Evolutionary conservation across 2,888 invertebrate species (phyloP).

Genomic region (Cantharis flavilabris): DNA sequence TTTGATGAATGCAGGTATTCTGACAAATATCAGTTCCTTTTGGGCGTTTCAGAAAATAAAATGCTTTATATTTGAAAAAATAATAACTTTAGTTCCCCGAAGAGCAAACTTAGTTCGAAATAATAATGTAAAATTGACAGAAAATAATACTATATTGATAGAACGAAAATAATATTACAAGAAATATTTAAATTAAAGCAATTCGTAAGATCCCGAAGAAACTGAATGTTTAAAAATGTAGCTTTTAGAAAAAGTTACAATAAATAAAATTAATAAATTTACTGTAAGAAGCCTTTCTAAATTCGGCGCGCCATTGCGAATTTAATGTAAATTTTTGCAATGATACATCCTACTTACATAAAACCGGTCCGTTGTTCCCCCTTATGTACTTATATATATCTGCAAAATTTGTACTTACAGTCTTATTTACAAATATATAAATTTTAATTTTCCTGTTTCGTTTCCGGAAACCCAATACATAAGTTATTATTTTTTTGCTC

Average conservation of each 20-base stretch:
- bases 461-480: neutral
- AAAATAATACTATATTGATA: no score
- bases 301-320: slow-evolving; percentile 34
- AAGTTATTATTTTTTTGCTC: neutral
- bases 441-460: neutral
- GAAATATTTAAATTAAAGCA: neutral
- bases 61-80: neutral
- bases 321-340: slow-evolving; percentile 28
- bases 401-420: neutral
- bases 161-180: no score
- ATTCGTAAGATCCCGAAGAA: neutral
- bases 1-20: neutral
- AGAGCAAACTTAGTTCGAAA: neutral
- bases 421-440: neutral
- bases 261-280: neutral
- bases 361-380: slow-evolving; percentile 29
- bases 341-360: slow-evolving; percentile 22
- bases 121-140: neutral
- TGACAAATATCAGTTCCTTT: neutral
- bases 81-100: neutral
- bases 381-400: slow-evolving; percentile 12
- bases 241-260: neutral
- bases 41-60: neutral
- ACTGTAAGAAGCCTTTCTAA: neutral
- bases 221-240: neutral